Conservation (phyloP, 2,113 vertebrate species). For the Halcyon senegalensis region DNA sequence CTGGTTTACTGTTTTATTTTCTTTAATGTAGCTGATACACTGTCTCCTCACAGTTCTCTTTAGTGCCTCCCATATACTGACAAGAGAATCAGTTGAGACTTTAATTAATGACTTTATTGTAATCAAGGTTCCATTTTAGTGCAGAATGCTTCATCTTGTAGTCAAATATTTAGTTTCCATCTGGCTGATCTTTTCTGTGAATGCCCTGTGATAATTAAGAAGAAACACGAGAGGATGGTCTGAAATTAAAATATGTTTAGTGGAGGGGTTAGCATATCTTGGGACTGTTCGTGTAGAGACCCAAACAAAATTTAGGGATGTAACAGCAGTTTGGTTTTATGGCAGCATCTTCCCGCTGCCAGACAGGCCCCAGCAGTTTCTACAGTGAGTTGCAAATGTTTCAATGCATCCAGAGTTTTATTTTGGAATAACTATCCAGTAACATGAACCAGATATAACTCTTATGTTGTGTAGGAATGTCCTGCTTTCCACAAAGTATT, state of each 20-base stretch:
- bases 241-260: slow-evolving; percentile 9
- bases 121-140: slow-evolving; percentile 67
- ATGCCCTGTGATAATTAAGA: slow-evolving; percentile 61
- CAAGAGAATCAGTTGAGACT: slow-evolving; percentile 47
- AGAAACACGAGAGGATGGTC: slow-evolving; percentile 42
- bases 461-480: neutral
- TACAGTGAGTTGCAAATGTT: neutral
- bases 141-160: slow-evolving; percentile 56
- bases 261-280: neutral
- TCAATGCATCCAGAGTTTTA: neutral
- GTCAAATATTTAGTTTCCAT: slow-evolving; percentile 75
- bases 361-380: slow-evolving; percentile 4
- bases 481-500: slow-evolving; percentile 36
- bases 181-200: slow-evolving; percentile 62
- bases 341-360: neutral
- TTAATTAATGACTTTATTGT: slow-evolving; percentile 69
- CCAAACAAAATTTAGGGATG: neutral
- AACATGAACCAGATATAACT: neutral
- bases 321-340: slow-evolving; percentile 21
- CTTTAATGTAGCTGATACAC: neutral
- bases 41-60: slow-evolving; percentile 33
- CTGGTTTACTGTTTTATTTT: neutral
- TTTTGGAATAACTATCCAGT: slow-evolving; percentile 27
- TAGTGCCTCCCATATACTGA: slow-evolving; percentile 2
- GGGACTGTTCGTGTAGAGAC: neutral